Conservation (phyloP, 2,888 invertebrate species). For the Meteorus colon region DNA sequence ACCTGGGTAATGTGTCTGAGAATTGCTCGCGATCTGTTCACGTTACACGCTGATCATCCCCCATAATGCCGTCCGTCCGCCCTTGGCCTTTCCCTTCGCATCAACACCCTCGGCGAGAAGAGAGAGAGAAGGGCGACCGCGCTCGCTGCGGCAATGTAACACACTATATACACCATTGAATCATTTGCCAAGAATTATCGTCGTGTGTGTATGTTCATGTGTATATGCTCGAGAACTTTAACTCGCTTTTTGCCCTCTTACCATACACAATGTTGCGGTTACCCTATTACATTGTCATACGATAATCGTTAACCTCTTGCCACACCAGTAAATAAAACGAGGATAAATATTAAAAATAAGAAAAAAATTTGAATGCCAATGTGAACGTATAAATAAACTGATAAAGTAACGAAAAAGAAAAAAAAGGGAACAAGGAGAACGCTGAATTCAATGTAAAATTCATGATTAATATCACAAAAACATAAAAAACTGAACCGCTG, state of each 20-base stretch:
- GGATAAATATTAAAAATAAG: not conserved
- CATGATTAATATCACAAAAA: too few species aligned
- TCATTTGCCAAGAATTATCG: conserved; percentile 38
- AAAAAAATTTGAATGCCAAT: too few species aligned
- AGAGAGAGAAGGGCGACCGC: conserved; percentile 33
- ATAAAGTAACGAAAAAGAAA: too few species aligned
- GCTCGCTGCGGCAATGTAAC: conserved; percentile 35
- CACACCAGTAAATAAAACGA: not conserved
- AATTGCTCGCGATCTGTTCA: conserved; percentile 54
- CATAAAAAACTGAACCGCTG: too few species aligned
- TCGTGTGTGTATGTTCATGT: not conserved
- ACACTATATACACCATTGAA: conserved; percentile 39
- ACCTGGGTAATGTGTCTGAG: conserved; percentile 55
- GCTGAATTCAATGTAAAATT: too few species aligned
- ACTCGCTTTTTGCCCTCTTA: conserved; percentile 32
- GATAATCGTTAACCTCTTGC: conserved; percentile 25
- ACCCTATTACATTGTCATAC: conserved; percentile 8
- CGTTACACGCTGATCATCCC: conserved; percentile 64
- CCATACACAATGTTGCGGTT: conserved; percentile 9
- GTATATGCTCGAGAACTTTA: conserved; percentile 22
- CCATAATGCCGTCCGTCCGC: conserved; percentile 55
- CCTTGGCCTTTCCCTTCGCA: conserved; percentile 56
- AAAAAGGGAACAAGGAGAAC: too few species aligned
- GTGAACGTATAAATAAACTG: too few species aligned
- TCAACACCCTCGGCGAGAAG: conserved; percentile 49